phyloP scores from a whole-genome alignment of 2,797 vertebrate species.

The Knipowitschia caucasica region DNA sequence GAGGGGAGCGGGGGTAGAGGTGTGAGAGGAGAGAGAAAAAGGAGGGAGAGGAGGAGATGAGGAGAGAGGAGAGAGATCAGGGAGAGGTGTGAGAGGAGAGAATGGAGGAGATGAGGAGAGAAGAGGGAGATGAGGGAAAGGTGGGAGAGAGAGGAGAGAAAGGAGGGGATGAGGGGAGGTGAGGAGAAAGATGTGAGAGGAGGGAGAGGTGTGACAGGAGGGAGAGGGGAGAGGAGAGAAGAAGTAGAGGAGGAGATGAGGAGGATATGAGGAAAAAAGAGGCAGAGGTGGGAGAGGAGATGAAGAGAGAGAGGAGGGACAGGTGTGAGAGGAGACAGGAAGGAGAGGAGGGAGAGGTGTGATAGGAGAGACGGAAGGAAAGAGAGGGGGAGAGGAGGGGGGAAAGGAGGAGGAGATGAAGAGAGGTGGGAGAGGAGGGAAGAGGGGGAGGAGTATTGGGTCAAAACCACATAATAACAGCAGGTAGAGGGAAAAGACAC shows the following conservation, averaged over 20 bases:
- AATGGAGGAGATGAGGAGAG: constrained; percentile 35
- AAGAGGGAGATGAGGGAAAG: too few relatives aligned
- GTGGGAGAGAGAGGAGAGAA: constrained; percentile 37
- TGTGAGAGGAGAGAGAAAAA: constrained; percentile 43
- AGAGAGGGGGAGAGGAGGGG: constrained; percentile 36
- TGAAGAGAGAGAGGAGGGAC: constrained; percentile 22
- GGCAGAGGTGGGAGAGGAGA: constrained; percentile 39
- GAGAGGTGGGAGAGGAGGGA: constrained; percentile 16
- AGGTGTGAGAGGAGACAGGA: constrained; percentile 91
- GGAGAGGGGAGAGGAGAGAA: constrained; percentile 70
- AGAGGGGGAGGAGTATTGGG: constrained; percentile 45
- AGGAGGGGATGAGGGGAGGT: constrained; percentile 30
- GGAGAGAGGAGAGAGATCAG: constrained; percentile 37
- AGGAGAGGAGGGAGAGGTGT: constrained; percentile 53
- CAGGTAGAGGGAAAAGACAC: constrained; percentile 31
- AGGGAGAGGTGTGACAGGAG: constrained; percentile 97
- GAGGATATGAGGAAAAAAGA: constrained; percentile 20
- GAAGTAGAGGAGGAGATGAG: constrained; percentile 44
- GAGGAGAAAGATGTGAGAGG: too few relatives aligned
- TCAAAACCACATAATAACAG: constrained; percentile 46
- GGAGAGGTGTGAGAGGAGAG: constrained; percentile 48
- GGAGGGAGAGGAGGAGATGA: constrained; percentile 44
- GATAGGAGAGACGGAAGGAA: constrained; percentile 35
- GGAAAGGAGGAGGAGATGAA: constrained; percentile 44
- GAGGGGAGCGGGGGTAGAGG: not conserved